Evolutionary conservation across 2,797 vertebrate genomes (phyloP).

Genomic region (Australoheros facetus): DNA sequence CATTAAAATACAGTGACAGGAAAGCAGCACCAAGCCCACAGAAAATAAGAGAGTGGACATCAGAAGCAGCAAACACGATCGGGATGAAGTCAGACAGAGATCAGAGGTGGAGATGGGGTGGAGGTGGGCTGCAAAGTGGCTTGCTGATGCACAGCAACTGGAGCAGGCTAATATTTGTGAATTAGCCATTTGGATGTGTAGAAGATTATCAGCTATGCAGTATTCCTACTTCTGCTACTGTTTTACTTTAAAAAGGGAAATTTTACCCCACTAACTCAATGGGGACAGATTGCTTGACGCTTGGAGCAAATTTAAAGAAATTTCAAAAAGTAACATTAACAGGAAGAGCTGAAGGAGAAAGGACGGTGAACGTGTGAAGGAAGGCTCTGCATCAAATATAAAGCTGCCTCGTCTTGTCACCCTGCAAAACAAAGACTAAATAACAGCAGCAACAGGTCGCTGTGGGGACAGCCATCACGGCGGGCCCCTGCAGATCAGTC

Average conservation of each 20-base stretch:
- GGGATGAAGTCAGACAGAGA: not conserved
- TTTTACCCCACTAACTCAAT: not conserved
- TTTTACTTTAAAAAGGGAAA: not conserved
- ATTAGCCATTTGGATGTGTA: not conserved
- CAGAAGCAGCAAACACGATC: too few relatives aligned
- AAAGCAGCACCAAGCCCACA: too few relatives aligned
- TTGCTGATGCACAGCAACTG: not conserved
- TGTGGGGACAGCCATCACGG: not conserved
- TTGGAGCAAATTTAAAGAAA: not conserved
- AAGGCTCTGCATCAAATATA: not conserved
- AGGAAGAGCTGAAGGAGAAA: not conserved
- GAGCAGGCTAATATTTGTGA: not conserved
- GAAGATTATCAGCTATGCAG: too few relatives aligned
- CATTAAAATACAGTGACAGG: too few relatives aligned
- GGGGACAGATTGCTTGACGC: not conserved
- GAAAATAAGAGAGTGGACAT: too few relatives aligned
- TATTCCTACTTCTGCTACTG: not conserved
- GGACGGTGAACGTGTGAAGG: rapidly evolving
- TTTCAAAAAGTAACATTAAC: rapidly evolving
- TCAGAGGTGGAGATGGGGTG: not conserved
- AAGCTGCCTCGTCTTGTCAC: not conserved
- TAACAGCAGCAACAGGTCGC: not conserved
- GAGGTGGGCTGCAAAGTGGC: not conserved
- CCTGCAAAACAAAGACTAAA: not conserved
- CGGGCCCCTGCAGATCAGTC: not conserved